A percentile compares a stretch with the other conserved stretches of the same genome.
These are phyloP conservation scores for Andrena haemorrhoa DNA, from an alignment of 2,888 invertebrate species.

Conservation along the genomic window DNA sequence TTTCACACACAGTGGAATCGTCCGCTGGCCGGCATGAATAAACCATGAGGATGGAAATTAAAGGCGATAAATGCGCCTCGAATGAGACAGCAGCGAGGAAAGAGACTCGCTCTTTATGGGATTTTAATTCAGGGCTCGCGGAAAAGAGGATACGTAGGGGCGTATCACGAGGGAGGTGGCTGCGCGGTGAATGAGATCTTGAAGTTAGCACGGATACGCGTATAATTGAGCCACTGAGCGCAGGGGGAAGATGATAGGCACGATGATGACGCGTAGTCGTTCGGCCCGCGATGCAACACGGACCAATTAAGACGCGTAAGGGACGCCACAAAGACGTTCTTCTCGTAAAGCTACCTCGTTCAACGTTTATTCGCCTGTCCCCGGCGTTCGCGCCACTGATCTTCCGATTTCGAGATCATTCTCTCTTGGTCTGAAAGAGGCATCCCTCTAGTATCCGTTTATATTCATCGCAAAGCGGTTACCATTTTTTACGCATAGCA, in stretches of 20 bases:
- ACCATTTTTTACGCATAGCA: too few species aligned
- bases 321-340: constrained; percentile 15
- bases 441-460: too few species aligned
- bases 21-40: constrained; percentile 78
- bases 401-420: background rate
- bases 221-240: constrained; percentile 40
- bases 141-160: constrained; percentile 51
- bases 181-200: constrained; percentile 18
- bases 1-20: constrained; percentile 62
- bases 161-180: constrained; percentile 36
- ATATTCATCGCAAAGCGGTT: too few species aligned
- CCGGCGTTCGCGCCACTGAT: background rate
- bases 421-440: too few species aligned
- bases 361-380: background rate
- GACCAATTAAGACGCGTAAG: constrained; percentile 44
- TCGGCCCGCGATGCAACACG: constrained; percentile 29
- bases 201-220: constrained; percentile 36
- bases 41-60: constrained; percentile 83
- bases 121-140: constrained; percentile 80
- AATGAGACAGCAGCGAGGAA: constrained; percentile 78
- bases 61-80: constrained; percentile 82
- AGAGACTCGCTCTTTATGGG: constrained; percentile 77
- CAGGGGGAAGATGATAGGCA: background rate
- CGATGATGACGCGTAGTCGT: constrained; percentile 17
- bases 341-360: constrained; percentile 3